Conservation (phyloP, 2,113 vertebrate genomes). For the Rhinopithecus roxellana region DNA sequence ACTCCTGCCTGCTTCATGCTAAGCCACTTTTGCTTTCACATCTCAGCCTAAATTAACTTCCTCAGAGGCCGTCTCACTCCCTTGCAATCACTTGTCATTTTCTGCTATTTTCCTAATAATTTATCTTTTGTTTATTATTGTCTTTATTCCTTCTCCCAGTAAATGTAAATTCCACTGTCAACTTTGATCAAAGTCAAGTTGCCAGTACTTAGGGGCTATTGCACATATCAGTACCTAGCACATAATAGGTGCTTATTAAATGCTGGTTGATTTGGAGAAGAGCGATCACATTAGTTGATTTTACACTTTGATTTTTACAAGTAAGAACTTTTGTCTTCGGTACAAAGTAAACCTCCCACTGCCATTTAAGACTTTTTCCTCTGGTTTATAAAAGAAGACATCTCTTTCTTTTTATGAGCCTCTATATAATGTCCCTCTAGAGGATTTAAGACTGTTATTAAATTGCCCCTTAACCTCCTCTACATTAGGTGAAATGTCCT, state of each 20-base stretch:
- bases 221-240: not conserved
- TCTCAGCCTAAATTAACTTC: not conserved
- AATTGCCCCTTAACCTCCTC: conserved; percentile 4
- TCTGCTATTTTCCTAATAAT: not conserved
- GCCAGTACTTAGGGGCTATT: not conserved
- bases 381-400: not conserved
- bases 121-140: not conserved
- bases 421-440: conserved; percentile 26
- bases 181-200: not conserved
- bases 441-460: conserved; percentile 25
- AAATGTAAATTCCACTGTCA: not conserved
- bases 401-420: conserved; percentile 20
- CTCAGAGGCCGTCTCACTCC: not conserved
- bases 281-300: not conserved
- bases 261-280: not conserved
- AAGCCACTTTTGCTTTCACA: not conserved
- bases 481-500: not conserved
- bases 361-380: not conserved
- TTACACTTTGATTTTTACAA: not conserved
- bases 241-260: not conserved
- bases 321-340: not conserved
- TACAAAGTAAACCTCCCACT: not conserved
- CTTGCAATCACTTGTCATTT: not conserved
- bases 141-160: not conserved
- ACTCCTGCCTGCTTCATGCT: not conserved